Base-by-base conservation (phyloP, 2,113 vertebrate genomes). In the Petroica traversi region DNA sequence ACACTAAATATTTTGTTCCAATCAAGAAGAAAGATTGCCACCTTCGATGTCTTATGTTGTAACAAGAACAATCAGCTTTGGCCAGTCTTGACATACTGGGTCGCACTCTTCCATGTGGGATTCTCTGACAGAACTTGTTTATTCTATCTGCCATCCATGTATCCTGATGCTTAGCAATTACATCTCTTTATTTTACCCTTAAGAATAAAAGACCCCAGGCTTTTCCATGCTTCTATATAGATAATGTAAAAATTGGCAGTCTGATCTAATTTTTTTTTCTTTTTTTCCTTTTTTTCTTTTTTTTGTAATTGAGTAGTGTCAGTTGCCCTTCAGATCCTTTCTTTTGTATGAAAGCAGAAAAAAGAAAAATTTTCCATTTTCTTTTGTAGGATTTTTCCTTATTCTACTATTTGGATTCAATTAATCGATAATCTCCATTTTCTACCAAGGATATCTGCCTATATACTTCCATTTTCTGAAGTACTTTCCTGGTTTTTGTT, bases 41-140 rank as follows among this genome's bases (percentile, higher is more conserved):
- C 5, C 2, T 76, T 68, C 62, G 34, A 41, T 49, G 49, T 8
- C 0, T 3, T 14, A 6, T 2, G 3, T 4, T 2, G 0, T 14
- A 69, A 41, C 0, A 3, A 28, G 7, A 85, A 12, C 18, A 90
- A 43, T 9, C 9, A 38, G 7, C 18, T 69, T 78, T 7, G 5
- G 3, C 22, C 54, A 45, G 13, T 40, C 8, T n/a, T 10, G 4
- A 23, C 24, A 16, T 22, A 6, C 8, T 5, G 2, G 19, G n/a
- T 5, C 5, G 59, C 24, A 24, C 9, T 48, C 54, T 11, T 4
- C 20, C 14, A 26, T 3, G 2, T 6, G n/a, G 15, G 14, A 4
- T 14, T 85, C 34, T 69, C 51, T 66, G 24, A 29, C 33, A 66
- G 19, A 9, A 31, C 3, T 16, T 78, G 11, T 64, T 81, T 48